phyloP scores from a whole-genome alignment of 2,888 invertebrate species.

The Dexiosoma caninum region DNA sequence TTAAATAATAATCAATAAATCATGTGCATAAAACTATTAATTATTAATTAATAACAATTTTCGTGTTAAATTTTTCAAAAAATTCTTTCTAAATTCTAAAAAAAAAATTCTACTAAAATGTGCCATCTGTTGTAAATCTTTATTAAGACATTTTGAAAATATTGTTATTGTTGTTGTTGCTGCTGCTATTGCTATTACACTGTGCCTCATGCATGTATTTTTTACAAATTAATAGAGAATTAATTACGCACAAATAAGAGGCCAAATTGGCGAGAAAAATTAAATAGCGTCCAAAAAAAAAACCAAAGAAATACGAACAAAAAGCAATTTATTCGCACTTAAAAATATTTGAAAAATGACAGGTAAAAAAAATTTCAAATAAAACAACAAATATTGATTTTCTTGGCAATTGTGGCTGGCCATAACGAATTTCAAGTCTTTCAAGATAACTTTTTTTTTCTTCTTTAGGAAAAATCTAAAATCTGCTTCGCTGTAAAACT shows the following conservation, averaged over 20 bases:
- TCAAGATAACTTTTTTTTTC: neutral
- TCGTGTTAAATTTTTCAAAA: neutral
- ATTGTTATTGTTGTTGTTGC: no score
- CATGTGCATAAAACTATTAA: neutral
- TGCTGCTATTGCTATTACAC: neutral
- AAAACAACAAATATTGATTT: neutral
- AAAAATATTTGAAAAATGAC: neutral
- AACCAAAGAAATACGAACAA: neutral
- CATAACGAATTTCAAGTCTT: neutral
- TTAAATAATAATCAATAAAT: neutral
- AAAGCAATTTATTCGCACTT: constrained; percentile 11
- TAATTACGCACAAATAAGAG: constrained; percentile 51
- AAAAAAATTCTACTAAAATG: neutral
- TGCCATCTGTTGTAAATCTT: constrained; percentile 25
- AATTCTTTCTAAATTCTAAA: constrained; percentile 3
- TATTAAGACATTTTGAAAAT: neutral
- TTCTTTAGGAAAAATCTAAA: no score
- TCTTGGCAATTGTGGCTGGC: no score
- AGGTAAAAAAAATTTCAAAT: constrained; percentile 14
- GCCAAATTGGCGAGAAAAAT: neutral
- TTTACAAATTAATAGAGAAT: constrained; percentile 49
- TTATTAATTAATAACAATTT: neutral
- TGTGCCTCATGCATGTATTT: constrained; percentile 19
- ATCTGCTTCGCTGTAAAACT: no score
- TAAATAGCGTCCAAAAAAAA: neutral